Evolutionary conservation across 2,888 invertebrate genomes (phyloP).

Genomic region (Pammene fasciana): DNA sequence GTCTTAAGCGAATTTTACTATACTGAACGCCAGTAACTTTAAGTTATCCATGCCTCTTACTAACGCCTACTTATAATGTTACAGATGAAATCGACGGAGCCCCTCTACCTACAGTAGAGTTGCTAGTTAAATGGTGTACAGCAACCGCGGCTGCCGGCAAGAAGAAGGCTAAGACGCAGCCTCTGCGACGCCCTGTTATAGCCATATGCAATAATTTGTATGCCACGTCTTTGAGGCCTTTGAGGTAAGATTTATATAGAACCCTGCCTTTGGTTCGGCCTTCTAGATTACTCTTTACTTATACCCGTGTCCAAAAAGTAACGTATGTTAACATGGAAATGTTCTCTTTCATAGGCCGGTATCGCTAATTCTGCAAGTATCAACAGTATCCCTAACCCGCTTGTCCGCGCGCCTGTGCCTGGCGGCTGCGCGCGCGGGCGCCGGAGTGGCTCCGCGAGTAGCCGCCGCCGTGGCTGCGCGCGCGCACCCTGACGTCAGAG

Average conservation of each 20-base stretch:
- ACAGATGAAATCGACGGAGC: slow-evolving; percentile 99
- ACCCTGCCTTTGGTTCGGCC: not conserved
- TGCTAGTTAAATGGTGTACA: slow-evolving; percentile 90
- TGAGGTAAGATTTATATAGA: slow-evolving; percentile 82
- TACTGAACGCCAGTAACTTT: no score
- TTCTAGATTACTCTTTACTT: not conserved
- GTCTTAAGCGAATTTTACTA: no score
- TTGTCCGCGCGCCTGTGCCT: slow-evolving; percentile 76
- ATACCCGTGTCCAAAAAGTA: no score
- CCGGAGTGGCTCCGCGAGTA: slow-evolving; percentile 87
- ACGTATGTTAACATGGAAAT: no score
- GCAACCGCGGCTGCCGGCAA: slow-evolving; percentile 81
- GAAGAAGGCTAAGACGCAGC: slow-evolving; percentile 81
- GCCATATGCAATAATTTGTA: slow-evolving; percentile 99
- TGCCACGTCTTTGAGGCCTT: slow-evolving; percentile 91
- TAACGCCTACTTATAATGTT: slow-evolving; percentile 44
- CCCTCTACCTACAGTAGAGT: slow-evolving; percentile 93
- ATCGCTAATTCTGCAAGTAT: slow-evolving; percentile 89
- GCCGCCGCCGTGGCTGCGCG: slow-evolving; percentile 91
- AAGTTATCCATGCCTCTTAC: no score
- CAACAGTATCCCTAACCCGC: slow-evolving; percentile 81
- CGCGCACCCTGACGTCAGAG: slow-evolving; percentile 94
- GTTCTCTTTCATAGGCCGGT: slow-evolving; percentile 87
- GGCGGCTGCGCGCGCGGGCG: slow-evolving; percentile 86
- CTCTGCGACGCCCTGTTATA: slow-evolving; percentile 94